These are phyloP conservation scores for Calidris pugnax DNA, from an alignment of 2,113 vertebrate genomes.

Conservation along the genomic window DNA sequence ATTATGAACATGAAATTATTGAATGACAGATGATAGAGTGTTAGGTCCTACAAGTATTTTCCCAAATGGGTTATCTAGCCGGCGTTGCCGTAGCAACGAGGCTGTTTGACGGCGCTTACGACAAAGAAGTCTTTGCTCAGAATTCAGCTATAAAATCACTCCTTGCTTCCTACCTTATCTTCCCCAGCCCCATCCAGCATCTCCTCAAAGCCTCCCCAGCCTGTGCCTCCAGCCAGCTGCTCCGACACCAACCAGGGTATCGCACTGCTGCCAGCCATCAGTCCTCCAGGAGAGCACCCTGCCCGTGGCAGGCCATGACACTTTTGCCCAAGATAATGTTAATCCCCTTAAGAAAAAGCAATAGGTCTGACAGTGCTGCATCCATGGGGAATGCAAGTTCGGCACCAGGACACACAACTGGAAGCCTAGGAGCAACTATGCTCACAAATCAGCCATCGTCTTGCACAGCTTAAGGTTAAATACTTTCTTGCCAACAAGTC, in stretches of 20 bases:
- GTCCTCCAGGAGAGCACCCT: slow-evolving; percentile 2
- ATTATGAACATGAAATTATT: slow-evolving; percentile 92
- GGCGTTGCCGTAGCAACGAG: slow-evolving; percentile 79
- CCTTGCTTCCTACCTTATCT: slow-evolving; percentile 33
- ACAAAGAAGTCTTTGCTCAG: slow-evolving; percentile 81
- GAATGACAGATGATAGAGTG: slow-evolving; percentile 90
- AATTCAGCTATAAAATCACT: slow-evolving; percentile 80
- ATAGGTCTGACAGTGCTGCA: slow-evolving; percentile 24
- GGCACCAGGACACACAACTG: slow-evolving; percentile 72
- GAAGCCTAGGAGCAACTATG: slow-evolving; percentile 69
- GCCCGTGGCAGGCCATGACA: neutral
- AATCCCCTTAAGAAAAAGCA: slow-evolving; percentile 76
- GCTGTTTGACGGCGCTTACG: slow-evolving; percentile 81
- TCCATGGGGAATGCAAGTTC: slow-evolving; percentile 73
- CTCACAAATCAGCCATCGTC: slow-evolving; percentile 72
- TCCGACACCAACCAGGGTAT: slow-evolving; percentile 1
- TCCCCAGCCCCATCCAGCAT: neutral
- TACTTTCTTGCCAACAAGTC: slow-evolving; percentile 24
- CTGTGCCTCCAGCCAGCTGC: neutral
- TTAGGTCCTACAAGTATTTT: slow-evolving; percentile 83
- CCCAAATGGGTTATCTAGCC: slow-evolving; percentile 79
- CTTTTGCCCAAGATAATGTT: slow-evolving; percentile 60
- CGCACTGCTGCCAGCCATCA: slow-evolving; percentile 31
- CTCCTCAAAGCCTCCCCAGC: neutral
- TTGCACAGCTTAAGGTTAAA: slow-evolving; percentile 52